Evolutionary conservation across 1,140 invertebrate genomes (phyloP).

Genomic region (Drosophila erecta): DNA sequence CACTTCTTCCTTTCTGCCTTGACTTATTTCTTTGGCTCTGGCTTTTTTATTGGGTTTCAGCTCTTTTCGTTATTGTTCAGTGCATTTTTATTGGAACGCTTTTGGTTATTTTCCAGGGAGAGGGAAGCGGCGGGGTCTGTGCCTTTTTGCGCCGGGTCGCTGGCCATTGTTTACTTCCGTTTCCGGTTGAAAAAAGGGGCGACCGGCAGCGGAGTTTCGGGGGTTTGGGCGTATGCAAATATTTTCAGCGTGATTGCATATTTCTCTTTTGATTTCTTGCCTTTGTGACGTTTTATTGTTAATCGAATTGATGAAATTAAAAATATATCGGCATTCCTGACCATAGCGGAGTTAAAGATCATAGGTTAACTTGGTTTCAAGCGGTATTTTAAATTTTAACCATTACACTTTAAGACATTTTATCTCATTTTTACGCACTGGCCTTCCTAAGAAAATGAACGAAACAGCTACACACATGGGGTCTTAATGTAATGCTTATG

Average conservation of each 20-base stretch:
- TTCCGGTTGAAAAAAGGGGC: constrained; percentile 52
- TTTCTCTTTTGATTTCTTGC: constrained; percentile 57
- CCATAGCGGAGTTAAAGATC: constrained; percentile 40
- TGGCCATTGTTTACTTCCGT: constrained; percentile 78
- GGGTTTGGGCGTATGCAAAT: constrained; percentile 71
- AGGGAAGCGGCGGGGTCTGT: constrained; percentile 18
- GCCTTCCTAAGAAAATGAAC: neutral
- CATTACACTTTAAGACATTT: too few relatives aligned
- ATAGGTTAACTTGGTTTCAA: neutral
- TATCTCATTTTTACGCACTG: neutral
- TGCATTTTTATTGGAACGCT: constrained; percentile 70
- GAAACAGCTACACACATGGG: constrained; percentile 16
- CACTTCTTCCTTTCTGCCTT: constrained; percentile 33
- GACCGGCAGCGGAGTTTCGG: neutral
- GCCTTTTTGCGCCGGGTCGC: constrained; percentile 47
- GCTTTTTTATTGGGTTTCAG: constrained; percentile 8
- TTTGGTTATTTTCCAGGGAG: constrained; percentile 44
- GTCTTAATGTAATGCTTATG: constrained; percentile 69
- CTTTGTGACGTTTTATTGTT: constrained; percentile 33
- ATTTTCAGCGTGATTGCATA: constrained; percentile 80
- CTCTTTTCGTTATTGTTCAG: constrained; percentile 32
- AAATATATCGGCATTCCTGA: constrained; percentile 33
- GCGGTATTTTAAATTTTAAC: too few relatives aligned
- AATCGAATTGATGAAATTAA: constrained; percentile 66
- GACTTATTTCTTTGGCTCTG: constrained; percentile 36